Evolutionary conservation across 1,140 invertebrate species (phyloP), one percentile per base, ranked within the genome.

Genomic region (Neoseiulus cucumeris): DNA sequence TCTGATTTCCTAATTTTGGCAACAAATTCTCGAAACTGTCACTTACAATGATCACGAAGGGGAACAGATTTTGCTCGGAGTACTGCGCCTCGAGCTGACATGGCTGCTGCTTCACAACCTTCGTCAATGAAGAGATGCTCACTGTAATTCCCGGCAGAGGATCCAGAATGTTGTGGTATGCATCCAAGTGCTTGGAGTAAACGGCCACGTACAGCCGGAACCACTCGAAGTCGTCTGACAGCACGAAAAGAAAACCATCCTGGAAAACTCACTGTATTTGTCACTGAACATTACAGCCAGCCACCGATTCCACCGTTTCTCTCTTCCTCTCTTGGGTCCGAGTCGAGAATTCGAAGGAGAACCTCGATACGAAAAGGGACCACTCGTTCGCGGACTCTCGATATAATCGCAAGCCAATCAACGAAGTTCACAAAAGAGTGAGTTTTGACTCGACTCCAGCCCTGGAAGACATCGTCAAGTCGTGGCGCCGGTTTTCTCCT

Each of bases 161-260:
- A 59, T 59, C 51, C 25, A 59, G 51, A 29, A 59, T 59, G 9
- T 59, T 59, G 22, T 59, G 51, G 22, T 59, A 59, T 33, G 51
- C 51, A 20, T 59, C 51, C 51, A 59, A 25, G 22, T 59, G 51
- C 9, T 59, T 59, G 6, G 51, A 59, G 22, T 59, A 59, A 0
- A 59, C 51, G 14, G 51, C 51, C 51, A 59, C 51, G 9, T 59
- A 59, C 51, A 59, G 22, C 22, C 51, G 17, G 51, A 59, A 59
- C 51, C 51, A 59, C 22, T 59, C 51, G 51, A 14, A 59, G 51
- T 59, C 51, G 51, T 59, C 51, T 20, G 51, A 59, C 25, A 59
- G 51, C 14, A 59, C 51, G 22, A 59, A 59, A 17, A 59, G 22
- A 20, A 59, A 59, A 20, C 51, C 51, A 33, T 59, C 51, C 51